Evolutionary conservation across 2,888 invertebrate genomes (phyloP), one percentile per base, ranked within the genome.

Genomic region (Uropetala carovei): DNA sequence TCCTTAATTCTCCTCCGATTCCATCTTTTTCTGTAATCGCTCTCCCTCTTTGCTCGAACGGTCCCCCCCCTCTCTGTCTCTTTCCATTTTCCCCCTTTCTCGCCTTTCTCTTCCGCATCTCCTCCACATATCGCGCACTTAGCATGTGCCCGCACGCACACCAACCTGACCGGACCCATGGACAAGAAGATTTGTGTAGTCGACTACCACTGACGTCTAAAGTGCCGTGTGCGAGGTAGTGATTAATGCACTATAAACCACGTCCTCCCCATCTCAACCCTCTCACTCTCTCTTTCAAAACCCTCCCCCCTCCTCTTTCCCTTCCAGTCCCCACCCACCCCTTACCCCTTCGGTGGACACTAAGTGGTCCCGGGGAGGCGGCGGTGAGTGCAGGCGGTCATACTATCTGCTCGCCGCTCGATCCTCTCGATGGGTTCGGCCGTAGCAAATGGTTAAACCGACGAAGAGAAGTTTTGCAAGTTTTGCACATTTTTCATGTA

Each of bases 211-310:
- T 75, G 75, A 75, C 75, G 75, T 75, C 75, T 75, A 75, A 75
- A 75, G 75, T 75, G 75, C 75, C 75, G 75, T 75, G 75, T 75
- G 75, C 75, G 75, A 75, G 75, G 75, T 75, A 75, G 75, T 75
- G 75, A 75, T 75, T 75, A 75, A 75, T 75, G 75, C 75, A 75
- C 75, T 75, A 75, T 75, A 75, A 75, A 75, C 75, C 75, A 75
- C 75, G 22, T 22, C 75, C 75, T 75, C 75, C 27, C 68, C 10
- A n/a, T n/a, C 14, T 43, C 43, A 43, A 43, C 43, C 43, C 43
- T 43, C 43, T 43, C 43, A n/a, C 43, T 5, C 43, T 5, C 43
- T 43, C 43, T n/a, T n/a, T n/a, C n/a, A n/a, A 43, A 43, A 43
- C 43, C 43, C 43, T 43, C 43, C 5, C 43, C 5, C 43, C 43